Conservation (phyloP, 2,888 invertebrate genomes). For the Morpho helenor region DNA sequence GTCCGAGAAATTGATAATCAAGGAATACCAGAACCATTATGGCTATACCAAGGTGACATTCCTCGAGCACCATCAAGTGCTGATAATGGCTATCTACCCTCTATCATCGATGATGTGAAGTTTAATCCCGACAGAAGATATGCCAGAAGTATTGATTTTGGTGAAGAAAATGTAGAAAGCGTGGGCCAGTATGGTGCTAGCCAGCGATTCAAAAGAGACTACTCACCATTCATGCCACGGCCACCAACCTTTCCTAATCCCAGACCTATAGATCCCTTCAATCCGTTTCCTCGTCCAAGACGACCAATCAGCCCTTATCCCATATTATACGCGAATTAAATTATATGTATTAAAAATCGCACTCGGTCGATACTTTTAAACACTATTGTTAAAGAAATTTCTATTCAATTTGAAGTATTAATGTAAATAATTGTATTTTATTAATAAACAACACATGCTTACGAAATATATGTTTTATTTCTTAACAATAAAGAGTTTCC, state of each 20-base stretch:
- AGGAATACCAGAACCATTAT: constrained; percentile 23
- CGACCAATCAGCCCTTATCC: constrained; percentile 35
- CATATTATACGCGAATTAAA: constrained; percentile 5
- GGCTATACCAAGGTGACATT: constrained; percentile 29
- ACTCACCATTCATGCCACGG: neutral
- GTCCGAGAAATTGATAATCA: constrained; percentile 29
- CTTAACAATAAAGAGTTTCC: no score
- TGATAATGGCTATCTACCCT: constrained; percentile 13
- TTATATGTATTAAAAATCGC: no score
- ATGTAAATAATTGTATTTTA: no score
- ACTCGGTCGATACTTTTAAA: no score
- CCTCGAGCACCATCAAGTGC: constrained; percentile 27
- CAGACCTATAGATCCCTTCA: constrained; percentile 26
- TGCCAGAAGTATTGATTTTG: constrained; percentile 15
- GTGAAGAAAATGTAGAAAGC: neutral
- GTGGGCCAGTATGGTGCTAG: no score
- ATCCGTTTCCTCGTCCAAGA: constrained; percentile 36
- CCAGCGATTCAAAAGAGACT: neutral
- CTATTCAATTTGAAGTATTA: no score
- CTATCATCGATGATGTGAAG: constrained; percentile 19
- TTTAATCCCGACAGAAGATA: constrained; percentile 16
- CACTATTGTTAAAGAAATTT: no score
- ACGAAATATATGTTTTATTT: no score
- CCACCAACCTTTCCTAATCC: constrained; percentile 6
- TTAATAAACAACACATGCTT: no score